These are phyloP conservation scores for Nomada ferruginata DNA, from an alignment of 2,888 invertebrate species.

Conservation along the genomic window DNA sequence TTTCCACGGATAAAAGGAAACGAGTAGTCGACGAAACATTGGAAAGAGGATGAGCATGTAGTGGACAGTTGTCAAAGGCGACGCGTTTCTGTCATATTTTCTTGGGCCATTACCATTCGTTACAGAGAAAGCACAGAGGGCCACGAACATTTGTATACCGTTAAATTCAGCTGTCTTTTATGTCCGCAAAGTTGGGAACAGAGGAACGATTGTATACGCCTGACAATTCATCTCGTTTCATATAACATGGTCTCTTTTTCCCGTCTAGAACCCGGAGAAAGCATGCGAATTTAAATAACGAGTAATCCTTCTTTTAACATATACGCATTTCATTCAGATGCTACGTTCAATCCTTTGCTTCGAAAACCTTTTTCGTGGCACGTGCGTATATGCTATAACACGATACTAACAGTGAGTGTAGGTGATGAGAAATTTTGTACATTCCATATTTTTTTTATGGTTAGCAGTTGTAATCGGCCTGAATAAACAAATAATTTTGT, in stretches of 20 bases:
- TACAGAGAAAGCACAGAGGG: neutral
- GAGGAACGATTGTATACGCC: slow-evolving; percentile 15
- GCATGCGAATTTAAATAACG: neutral
- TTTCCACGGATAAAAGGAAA: neutral
- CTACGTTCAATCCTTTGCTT: too few relatives aligned
- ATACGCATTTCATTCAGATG: too few relatives aligned
- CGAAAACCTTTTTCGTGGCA: too few relatives aligned
- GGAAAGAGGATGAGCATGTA: neutral
- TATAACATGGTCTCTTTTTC: neutral
- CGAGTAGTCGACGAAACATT: neutral
- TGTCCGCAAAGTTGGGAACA: neutral
- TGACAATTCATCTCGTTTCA: neutral
- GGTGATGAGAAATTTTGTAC: too few relatives aligned
- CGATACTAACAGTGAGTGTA: too few relatives aligned
- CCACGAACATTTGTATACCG: slow-evolving; percentile 33
- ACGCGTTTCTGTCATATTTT: slow-evolving; percentile 27
- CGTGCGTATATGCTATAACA: too few relatives aligned
- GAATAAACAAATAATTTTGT: too few relatives aligned
- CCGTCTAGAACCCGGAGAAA: neutral
- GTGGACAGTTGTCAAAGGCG: slow-evolving; percentile 36
- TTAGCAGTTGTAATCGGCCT: too few relatives aligned
- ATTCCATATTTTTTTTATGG: too few relatives aligned
- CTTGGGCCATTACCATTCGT: slow-evolving; percentile 37
- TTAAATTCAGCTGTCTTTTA: neutral
- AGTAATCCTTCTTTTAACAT: too few relatives aligned